Percentiles rank a stretch among this genome's conserved stretches.
Evolutionary conservation across 2,797 vertebrate genomes (phyloP).

Genomic region (Rousettus madagascariensis): DNA sequence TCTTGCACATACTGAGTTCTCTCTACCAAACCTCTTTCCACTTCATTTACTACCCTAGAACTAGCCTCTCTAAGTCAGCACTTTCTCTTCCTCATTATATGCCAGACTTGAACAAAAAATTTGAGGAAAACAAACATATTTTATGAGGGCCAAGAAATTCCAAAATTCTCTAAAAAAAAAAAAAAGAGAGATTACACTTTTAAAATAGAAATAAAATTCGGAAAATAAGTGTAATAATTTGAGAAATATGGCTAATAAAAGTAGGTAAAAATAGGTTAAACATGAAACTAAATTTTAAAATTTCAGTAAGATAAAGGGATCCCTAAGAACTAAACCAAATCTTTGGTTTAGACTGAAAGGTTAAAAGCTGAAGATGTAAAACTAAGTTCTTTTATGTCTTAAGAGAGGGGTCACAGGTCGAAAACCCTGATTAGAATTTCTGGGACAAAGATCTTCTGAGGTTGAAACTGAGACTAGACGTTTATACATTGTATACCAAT

Average conservation of each 20-base stretch:
- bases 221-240: background rate
- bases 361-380: conserved; percentile 3
- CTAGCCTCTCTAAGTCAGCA: background rate
- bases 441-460: background rate
- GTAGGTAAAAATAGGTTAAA: background rate
- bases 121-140: background rate
- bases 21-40: background rate
- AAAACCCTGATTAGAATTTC: background rate
- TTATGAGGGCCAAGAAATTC: background rate
- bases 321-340: background rate
- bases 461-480: background rate
- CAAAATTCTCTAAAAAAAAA: background rate
- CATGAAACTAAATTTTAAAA: background rate
- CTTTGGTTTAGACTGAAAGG: background rate
- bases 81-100: background rate
- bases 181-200: conserved; percentile 1
- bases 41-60: background rate
- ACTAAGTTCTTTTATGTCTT: background rate
- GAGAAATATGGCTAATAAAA: background rate
- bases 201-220: background rate
- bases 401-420: background rate
- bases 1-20: background rate
- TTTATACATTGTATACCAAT: background rate
- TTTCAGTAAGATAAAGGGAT: background rate
- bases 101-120: background rate